A percentile compares a stretch with the other conserved stretches of the same genome.
Conservation (phyloP, 2,797 vertebrate species). For the Meriones psammophilus region DNA sequence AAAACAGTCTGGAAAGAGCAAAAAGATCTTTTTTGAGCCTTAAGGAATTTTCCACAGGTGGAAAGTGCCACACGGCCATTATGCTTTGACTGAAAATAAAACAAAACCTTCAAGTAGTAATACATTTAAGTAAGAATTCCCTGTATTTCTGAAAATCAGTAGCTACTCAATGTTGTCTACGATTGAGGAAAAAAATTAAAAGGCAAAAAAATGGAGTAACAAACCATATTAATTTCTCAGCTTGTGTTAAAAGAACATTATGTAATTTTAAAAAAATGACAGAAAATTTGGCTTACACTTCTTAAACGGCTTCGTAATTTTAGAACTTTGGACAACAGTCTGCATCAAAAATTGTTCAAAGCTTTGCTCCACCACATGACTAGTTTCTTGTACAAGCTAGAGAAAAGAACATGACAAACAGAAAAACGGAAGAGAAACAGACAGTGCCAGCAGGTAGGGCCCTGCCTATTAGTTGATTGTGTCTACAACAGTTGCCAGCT, state of each 20-base stretch:
- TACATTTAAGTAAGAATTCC: slow-evolving; percentile 25
- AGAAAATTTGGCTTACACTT: background rate
- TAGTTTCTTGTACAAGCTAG: background rate
- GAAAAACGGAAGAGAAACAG: background rate
- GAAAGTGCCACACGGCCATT: background rate
- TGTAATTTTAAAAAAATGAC: background rate
- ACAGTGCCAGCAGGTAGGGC: background rate
- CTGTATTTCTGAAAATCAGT: background rate
- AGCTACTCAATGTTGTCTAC: background rate
- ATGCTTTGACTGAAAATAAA: background rate
- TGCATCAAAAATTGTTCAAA: background rate
- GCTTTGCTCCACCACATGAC: background rate
- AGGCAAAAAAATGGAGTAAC: background rate
- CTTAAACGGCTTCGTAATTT: background rate
- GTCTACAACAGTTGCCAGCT: background rate
- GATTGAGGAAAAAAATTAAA: slow-evolving; percentile 22
- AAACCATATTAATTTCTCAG: background rate
- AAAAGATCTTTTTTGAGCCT: background rate
- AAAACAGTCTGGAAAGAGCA: background rate
- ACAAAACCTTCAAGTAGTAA: background rate
- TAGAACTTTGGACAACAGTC: background rate
- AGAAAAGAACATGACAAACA: background rate
- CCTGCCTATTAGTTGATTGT: background rate
- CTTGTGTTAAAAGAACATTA: background rate
- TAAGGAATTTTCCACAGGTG: background rate